A percentile compares a stretch with the other conserved stretches of the same genome.
Evolutionary conservation across 2,797 vertebrate species (phyloP).

Genomic region (Apodemus agrarius): DNA sequence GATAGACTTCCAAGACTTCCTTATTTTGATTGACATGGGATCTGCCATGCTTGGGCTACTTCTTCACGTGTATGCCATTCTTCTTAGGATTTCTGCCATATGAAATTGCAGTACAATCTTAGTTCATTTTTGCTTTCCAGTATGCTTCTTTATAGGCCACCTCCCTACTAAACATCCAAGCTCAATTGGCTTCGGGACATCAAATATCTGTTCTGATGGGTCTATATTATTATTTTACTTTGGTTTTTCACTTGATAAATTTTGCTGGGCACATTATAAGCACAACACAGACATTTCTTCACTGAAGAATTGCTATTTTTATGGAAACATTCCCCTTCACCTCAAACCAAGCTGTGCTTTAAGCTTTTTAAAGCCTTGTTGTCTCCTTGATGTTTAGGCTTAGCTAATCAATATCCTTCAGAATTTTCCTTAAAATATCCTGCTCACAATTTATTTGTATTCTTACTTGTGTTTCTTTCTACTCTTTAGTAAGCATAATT

Average conservation of each 20-base stretch:
- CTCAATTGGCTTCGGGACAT: neutral
- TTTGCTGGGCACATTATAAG: neutral
- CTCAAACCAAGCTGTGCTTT: neutral
- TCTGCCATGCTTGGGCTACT: neutral
- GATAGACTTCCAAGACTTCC: neutral
- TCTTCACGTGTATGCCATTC: neutral
- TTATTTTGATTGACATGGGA: neutral
- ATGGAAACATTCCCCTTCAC: neutral
- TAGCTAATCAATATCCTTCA: neutral
- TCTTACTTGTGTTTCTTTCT: neutral
- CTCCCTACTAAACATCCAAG: neutral
- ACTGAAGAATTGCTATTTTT: neutral
- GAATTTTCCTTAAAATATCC: neutral
- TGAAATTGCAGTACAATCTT: neutral
- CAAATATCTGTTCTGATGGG: neutral
- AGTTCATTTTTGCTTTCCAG: neutral
- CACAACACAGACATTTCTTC: conserved; percentile 17
- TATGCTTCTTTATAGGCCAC: neutral
- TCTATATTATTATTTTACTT: neutral
- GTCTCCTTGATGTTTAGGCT: neutral
- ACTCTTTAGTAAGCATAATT: rapidly evolving
- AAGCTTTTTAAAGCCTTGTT: neutral
- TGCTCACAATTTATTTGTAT: neutral
- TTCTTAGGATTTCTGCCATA: neutral
- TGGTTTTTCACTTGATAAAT: neutral